These are phyloP conservation scores for Montifringilla adamsi DNA, from an alignment of 2,113 vertebrate genomes.

Conservation along the genomic window DNA sequence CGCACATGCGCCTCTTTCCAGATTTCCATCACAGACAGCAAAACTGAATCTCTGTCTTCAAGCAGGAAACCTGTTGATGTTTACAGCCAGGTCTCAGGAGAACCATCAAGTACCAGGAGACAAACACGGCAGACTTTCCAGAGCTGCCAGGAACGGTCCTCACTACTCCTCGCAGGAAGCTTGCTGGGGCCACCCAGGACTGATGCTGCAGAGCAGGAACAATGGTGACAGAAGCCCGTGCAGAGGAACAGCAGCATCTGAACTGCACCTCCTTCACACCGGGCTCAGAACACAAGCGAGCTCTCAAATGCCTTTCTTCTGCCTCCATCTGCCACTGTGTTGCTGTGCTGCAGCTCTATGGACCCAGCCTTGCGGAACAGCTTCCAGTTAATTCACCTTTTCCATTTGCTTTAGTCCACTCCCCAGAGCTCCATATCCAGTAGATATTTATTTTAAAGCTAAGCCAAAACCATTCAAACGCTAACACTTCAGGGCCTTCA, in stretches of 20 bases:
- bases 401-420: background rate
- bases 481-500: background rate
- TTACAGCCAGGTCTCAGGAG: background rate
- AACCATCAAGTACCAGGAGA: background rate
- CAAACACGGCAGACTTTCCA: background rate
- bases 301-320: background rate
- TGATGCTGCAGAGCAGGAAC: background rate
- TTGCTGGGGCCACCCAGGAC: rapidly evolving
- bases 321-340: background rate
- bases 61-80: background rate
- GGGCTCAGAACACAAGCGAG: background rate
- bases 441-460: background rate
- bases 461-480: background rate
- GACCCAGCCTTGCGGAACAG: background rate
- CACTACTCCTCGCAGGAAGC: background rate
- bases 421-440: background rate
- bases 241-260: background rate
- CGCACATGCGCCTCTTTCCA: rapidly evolving
- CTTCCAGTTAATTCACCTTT: background rate
- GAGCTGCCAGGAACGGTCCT: background rate
- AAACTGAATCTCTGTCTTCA: background rate
- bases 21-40: background rate
- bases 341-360: background rate
- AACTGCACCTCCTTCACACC: background rate
- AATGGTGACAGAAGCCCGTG: rapidly evolving